A percentile compares a stretch with the other conserved stretches of the same genome.
phyloP scores from a whole-genome alignment of 2,888 invertebrate species.

The Metalampra italica region DNA sequence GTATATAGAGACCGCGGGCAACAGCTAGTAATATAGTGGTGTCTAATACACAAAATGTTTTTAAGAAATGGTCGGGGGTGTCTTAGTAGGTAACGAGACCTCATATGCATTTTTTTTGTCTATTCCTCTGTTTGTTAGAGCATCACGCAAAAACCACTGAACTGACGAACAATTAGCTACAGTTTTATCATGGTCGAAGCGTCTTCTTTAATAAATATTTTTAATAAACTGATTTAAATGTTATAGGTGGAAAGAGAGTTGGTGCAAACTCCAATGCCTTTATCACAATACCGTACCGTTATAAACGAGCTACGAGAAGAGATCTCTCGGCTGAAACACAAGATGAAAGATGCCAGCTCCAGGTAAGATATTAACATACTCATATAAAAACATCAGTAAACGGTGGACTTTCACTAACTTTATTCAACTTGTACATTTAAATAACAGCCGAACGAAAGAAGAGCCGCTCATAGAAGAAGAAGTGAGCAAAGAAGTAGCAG shows the following conservation, averaged over 20 bases:
- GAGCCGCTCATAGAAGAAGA: slow-evolving; percentile 42
- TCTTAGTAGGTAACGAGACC: too few relatives aligned
- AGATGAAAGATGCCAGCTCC: slow-evolving; percentile 85
- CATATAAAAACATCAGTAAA: background rate
- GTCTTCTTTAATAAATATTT: too few relatives aligned
- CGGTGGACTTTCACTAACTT: background rate
- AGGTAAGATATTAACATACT: slow-evolving; percentile 36
- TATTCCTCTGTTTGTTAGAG: too few relatives aligned
- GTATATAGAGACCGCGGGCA: too few relatives aligned
- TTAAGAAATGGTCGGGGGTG: too few relatives aligned
- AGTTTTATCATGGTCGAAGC: too few relatives aligned
- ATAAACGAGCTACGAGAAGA: slow-evolving; percentile 91
- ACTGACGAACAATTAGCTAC: too few relatives aligned
- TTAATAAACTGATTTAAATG: background rate
- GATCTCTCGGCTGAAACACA: slow-evolving; percentile 87
- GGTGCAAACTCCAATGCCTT: slow-evolving; percentile 84
- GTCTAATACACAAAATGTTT: too few relatives aligned
- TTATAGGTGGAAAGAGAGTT: slow-evolving; percentile 81
- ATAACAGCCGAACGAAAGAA: slow-evolving; percentile 46
- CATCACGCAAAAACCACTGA: too few relatives aligned
- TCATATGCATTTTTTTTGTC: too few relatives aligned
- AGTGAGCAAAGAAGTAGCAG: slow-evolving; percentile 44
- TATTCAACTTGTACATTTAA: background rate
- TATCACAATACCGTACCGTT: slow-evolving; percentile 90
- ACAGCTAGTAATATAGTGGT: too few relatives aligned